Conservation (phyloP, 1,140 invertebrate species). For the Temnothorax curvispinosus region DNA sequence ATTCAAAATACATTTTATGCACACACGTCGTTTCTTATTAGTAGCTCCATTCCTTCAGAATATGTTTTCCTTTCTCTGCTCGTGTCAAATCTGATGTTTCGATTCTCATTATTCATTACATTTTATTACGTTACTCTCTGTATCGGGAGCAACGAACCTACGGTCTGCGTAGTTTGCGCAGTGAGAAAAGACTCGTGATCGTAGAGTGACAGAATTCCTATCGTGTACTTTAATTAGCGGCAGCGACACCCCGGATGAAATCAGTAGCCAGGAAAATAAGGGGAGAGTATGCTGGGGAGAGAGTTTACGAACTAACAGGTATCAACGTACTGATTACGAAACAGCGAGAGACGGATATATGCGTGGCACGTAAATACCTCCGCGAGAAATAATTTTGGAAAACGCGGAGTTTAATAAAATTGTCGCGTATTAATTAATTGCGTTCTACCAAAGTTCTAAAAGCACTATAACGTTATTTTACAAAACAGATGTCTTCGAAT, state of each 20-base stretch:
- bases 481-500: neutral
- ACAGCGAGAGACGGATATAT: slow-evolving; percentile 47
- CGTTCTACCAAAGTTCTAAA: neutral
- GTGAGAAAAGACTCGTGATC: slow-evolving; percentile 56
- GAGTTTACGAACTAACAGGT: slow-evolving; percentile 64
- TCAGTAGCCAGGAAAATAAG: slow-evolving; percentile 71
- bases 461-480: neutral
- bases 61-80: neutral
- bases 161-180: neutral
- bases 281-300: slow-evolving; percentile 30
- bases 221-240: slow-evolving; percentile 70
- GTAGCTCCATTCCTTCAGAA: neutral
- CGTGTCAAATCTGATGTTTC: neutral
- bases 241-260: slow-evolving; percentile 61
- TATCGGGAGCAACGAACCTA: neutral
- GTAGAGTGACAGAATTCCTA: slow-evolving; percentile 58
- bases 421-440: neutral
- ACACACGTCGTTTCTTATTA: neutral
- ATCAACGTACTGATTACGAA: slow-evolving; percentile 60
- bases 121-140: neutral
- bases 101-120: slow-evolving; percentile 5
- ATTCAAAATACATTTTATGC: slow-evolving; percentile 12
- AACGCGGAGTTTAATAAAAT: neutral
- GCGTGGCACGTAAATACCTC: slow-evolving; percentile 52
- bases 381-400: neutral